phyloP scores from a whole-genome alignment of 2,888 invertebrate genomes.

The Sicus ferrugineus region DNA sequence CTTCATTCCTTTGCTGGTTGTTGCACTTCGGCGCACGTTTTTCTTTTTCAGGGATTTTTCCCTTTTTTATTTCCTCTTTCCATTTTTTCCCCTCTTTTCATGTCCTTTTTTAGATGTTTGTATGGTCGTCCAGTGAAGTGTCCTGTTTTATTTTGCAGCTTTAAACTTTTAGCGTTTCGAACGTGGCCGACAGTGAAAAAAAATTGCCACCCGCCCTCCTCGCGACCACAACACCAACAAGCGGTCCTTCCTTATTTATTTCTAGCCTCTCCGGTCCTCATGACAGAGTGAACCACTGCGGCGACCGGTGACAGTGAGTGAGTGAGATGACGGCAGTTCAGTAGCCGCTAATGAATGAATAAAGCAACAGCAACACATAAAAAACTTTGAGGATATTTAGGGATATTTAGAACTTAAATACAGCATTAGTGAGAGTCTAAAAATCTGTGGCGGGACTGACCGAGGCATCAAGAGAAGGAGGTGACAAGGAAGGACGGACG shows the following conservation, averaged over 20 bases:
- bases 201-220: too few relatives aligned
- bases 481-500: too few relatives aligned
- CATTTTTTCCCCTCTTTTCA: neutral
- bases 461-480: constrained; percentile 8
- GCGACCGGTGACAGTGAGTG: neutral
- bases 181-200: too few relatives aligned
- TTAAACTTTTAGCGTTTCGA: too few relatives aligned
- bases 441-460: constrained; percentile 27
- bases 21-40: neutral
- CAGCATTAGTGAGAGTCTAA: constrained; percentile 34
- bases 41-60: neutral
- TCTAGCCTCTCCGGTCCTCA: too few relatives aligned
- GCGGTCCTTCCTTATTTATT: constrained; percentile 10
- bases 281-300: neutral
- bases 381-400: constrained; percentile 32
- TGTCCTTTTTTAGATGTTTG: too few relatives aligned
- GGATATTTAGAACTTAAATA: constrained; percentile 35
- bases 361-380: constrained; percentile 4
- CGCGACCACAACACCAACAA: constrained; percentile 9
- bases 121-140: constrained; percentile 21
- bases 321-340: neutral
- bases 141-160: constrained; percentile 28
- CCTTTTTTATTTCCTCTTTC: neutral
- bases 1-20: neutral
- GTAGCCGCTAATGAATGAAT: neutral